Evolutionary conservation across 2,113 vertebrate genomes (phyloP), one percentile per base, ranked within the genome.

Genomic region (Sebastes schlegelii): DNA sequence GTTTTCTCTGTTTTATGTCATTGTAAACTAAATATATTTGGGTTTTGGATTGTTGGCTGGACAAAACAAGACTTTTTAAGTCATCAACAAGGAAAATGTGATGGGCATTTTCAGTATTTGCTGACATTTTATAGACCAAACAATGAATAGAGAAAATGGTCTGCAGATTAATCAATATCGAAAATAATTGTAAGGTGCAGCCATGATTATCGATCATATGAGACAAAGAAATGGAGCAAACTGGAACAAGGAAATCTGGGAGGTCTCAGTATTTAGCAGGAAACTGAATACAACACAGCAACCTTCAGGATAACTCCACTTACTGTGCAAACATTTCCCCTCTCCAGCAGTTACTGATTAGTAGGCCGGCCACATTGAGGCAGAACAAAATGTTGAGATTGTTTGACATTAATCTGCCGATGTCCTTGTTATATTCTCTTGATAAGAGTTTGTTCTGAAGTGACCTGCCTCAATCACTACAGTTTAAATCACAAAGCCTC

Each of bases 351-450:
- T 23, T 7, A 14, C 54, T 64, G 46, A 63, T 75, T 65, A 64
- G 45, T 23, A 3, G 51, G 6, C 26, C 4, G 7, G 64, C 23
- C 71, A 60, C 40, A 57, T 16, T 5, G 48, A 76, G n/a, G 49
- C 81, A n/a, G 17, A 76, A 4, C 14, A 2, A 80, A 48, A 51
- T 17, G 4, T 72, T 23, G 57, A 83, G 46, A 63, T 76, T 79
- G 43, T 64, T 34, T 73, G 82, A 85, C 81, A 74, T 86, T 77
- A 72, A 55, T 58, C 16, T 26, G n/a, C 5, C 0, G 1, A 79
- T 54, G 77, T 70, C 77, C 77, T 61, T 84, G 74, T 54, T 72
- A 0, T 34, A 51, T n/a, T 12, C 19, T 55, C 3, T 34, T 51
- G 13, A 83, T 60, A 73, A 64, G 17, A 12, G 11, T 73, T 57